Evolutionary conservation across 2,797 vertebrate species (phyloP), one percentile per base, ranked within the genome.

Genomic region (Gallinago solitaria): DNA sequence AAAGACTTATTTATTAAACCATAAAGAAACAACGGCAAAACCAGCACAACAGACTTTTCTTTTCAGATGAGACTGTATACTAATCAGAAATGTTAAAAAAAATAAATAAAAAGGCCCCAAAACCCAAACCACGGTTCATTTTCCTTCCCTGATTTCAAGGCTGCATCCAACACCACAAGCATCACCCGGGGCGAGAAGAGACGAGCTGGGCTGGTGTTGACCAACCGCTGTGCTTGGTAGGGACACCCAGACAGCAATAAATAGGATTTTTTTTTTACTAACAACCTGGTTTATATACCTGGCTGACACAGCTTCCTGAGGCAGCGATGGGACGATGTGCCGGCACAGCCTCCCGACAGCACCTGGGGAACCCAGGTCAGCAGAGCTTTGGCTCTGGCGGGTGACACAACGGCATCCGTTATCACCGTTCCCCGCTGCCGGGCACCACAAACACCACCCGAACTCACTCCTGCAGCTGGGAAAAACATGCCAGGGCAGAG

Each of bases 161-260:
- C n/a, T 30, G 69, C 35, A 32, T 11, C 32, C 56, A 28, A 18
- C 56, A 35, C 35, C 9, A 2, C n/a, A 5, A 19, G 50, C 25
- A 32, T 32, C 64, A 41, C 56, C 71, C 35, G 17, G 48, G 70
- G 20, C 2, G 12, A 17, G 33, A 16, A 3, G 8, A 16, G 76
- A 15, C 8, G 20, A 70, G 64, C n/a, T 7, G 32, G 4, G 2
- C 32, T 6, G 32, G 33, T 4, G 27, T 25, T 4, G 27, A 77
- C 2, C 45, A n/a, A 6, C 16, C 2, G 2, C 27, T 2, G 23
- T 4, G 47, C 75, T 32, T 5, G 18, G 24, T 1, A 14, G 39
- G 50, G 64, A 12, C 45, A 70, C 1, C 39, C 51, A 5, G 4
- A 6, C 5, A 0, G 25, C 39, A 13, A 24, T 3, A n/a, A 60